Conservation (phyloP, 2,888 invertebrate genomes). For the Dolichomitus sp. region DNA sequence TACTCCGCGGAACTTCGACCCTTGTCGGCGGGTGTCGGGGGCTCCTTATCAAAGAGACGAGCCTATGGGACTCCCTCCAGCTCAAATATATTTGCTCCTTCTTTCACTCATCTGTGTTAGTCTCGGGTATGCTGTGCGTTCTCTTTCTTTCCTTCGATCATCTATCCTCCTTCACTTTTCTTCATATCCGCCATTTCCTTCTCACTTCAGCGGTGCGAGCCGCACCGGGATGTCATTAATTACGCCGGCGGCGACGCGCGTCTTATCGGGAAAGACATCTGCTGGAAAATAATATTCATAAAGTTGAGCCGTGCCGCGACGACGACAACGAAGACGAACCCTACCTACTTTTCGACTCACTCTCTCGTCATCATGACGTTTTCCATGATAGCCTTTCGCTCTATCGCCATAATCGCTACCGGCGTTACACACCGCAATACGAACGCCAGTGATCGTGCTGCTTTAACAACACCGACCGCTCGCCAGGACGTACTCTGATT, state of each 20-base stretch:
- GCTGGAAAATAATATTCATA: constrained; percentile 86
- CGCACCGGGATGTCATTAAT: constrained; percentile 82
- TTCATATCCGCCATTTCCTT: constrained; percentile 62
- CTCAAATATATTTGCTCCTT: constrained; percentile 55
- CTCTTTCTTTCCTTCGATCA: constrained; percentile 22
- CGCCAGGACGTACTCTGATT: not conserved
- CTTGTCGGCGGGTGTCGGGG: constrained; percentile 51
- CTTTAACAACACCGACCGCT: constrained; percentile 39
- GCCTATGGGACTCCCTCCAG: constrained; percentile 44
- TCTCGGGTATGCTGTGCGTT: constrained; percentile 16
- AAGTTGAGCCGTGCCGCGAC: constrained; percentile 76
- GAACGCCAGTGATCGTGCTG: constrained; percentile 47
- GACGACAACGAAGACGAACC: constrained; percentile 34
- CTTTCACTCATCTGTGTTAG: constrained; percentile 2
- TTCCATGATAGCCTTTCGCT: constrained; percentile 28
- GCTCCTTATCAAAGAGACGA: constrained; percentile 71
- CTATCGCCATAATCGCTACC: constrained; percentile 47
- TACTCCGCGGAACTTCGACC: constrained; percentile 30
- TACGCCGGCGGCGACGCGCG: constrained; percentile 79
- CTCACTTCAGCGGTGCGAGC: constrained; percentile 42
- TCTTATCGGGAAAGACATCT: constrained; percentile 86
- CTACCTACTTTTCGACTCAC: constrained; percentile 42
- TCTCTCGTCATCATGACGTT: constrained; percentile 10
- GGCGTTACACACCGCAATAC: constrained; percentile 44
- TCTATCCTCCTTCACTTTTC: constrained; percentile 55